These are phyloP conservation scores for Callocephalon fimbriatum DNA, from an alignment of 2,113 vertebrate genomes.

Conservation along the genomic window DNA sequence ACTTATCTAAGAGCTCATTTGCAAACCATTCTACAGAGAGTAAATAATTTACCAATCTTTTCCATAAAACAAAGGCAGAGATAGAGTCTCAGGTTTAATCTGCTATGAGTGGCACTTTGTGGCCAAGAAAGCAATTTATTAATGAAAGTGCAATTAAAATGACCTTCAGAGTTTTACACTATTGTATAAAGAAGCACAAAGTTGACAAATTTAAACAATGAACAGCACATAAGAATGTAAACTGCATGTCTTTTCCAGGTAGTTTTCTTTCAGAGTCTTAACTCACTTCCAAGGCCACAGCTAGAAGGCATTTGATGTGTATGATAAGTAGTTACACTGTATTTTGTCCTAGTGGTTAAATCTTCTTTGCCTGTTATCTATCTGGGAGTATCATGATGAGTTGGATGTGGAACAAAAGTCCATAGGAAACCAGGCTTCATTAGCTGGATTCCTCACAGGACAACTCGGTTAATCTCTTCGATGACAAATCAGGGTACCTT, in stretches of 20 bases:
- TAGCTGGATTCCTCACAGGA: background rate
- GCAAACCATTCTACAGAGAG: background rate
- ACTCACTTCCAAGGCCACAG: background rate
- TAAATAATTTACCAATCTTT: slow-evolving; percentile 4
- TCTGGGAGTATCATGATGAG: background rate
- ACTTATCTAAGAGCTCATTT: slow-evolving; percentile 4
- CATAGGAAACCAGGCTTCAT: background rate
- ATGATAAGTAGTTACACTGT: background rate
- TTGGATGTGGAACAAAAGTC: background rate
- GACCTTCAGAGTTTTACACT: background rate
- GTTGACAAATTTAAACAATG: background rate
- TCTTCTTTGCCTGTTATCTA: background rate
- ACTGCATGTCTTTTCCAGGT: accelerated
- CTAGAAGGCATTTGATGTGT: background rate
- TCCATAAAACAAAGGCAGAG: background rate
- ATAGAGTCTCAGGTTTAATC: background rate
- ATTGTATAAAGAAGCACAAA: background rate
- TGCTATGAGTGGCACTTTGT: background rate
- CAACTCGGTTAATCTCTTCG: background rate
- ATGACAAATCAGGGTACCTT: background rate
- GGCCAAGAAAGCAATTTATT: slow-evolving; percentile 37
- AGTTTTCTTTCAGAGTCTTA: background rate
- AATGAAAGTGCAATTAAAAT: background rate
- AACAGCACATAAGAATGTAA: background rate
- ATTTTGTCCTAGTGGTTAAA: background rate